Conservation (phyloP, 2,797 vertebrate genomes). For the Rhinichthys osculus region DNA sequence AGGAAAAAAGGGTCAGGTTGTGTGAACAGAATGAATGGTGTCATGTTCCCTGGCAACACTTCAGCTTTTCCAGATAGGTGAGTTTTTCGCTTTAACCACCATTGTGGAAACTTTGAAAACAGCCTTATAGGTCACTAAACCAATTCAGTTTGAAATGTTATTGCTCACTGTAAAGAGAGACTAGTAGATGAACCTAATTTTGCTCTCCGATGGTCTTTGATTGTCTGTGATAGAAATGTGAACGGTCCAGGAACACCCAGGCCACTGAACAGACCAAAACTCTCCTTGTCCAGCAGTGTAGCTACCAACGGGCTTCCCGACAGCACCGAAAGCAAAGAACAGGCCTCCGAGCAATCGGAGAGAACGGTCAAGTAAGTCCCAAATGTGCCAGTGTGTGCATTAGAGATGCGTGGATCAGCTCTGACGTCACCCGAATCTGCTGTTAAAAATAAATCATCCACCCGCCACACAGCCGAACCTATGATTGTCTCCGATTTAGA, state of each 20-base stretch:
- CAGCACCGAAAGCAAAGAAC: conserved; percentile 82
- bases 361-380: conserved; percentile 53
- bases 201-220: background rate
- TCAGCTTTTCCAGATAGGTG: conserved; percentile 90
- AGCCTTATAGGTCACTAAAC: background rate
- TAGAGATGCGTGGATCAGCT: too few species aligned
- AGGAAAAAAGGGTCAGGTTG: conserved; percentile 92
- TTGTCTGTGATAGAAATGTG: conserved; percentile 76
- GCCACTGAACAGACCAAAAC: conserved; percentile 82
- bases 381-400: background rate
- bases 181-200: background rate
- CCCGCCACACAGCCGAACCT: too few species aligned
- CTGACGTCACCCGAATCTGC: too few species aligned
- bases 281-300: conserved; percentile 80
- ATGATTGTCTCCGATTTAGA: too few species aligned
- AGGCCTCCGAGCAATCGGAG: conserved; percentile 74
- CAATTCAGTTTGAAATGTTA: background rate
- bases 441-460: too few species aligned
- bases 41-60: conserved; percentile 94
- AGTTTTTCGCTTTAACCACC: conserved; percentile 11
- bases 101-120: background rate
- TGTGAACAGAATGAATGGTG: conserved; percentile 95
- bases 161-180: background rate
- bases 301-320: conserved; percentile 88
- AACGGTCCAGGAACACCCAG: conserved; percentile 88